Evolutionary conservation across 1,140 invertebrate genomes (phyloP).

Genomic region (Bombus impatiens): DNA sequence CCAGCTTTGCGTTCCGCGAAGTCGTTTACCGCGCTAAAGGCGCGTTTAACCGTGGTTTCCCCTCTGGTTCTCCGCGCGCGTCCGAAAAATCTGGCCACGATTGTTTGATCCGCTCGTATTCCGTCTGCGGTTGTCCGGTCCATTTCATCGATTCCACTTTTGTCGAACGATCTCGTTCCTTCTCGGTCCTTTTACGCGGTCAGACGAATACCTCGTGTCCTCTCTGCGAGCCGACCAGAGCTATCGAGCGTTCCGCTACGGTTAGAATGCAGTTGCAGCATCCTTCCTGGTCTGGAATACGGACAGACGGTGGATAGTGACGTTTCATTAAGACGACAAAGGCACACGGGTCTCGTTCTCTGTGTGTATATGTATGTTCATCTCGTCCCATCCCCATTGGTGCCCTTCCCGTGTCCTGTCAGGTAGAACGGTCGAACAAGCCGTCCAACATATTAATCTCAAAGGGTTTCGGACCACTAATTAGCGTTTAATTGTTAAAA

Average conservation of each 20-base stretch:
- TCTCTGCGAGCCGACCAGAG: conserved; percentile 16
- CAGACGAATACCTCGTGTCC: conserved; percentile 41
- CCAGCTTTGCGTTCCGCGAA: neutral
- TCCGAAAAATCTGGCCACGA: conserved; percentile 30
- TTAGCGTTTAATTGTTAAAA: conserved; percentile 56
- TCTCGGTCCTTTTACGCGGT: neutral
- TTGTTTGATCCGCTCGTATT: conserved; percentile 36
- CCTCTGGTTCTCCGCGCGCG: no score
- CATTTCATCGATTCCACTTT: conserved; percentile 39
- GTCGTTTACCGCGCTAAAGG: conserved; percentile 15
- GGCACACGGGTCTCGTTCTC: conserved; percentile 22
- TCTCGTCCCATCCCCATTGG: neutral
- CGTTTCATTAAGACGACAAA: conserved; percentile 72
- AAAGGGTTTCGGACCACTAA: conserved; percentile 47
- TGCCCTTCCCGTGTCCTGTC: conserved; percentile 13
- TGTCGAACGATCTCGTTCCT: neutral
- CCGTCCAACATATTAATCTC: conserved; percentile 52
- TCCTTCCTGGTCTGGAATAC: conserved; percentile 44
- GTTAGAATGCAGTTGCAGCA: conserved; percentile 54
- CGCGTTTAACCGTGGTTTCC: neutral
- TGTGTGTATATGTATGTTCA: neutral
- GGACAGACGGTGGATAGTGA: conserved; percentile 57
- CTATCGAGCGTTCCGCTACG: conserved; percentile 50
- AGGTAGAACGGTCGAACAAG: conserved; percentile 10
- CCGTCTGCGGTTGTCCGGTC: conserved; percentile 39